Conservation (phyloP, 2,888 invertebrate genomes). For the Trachelus troglodyta region DNA sequence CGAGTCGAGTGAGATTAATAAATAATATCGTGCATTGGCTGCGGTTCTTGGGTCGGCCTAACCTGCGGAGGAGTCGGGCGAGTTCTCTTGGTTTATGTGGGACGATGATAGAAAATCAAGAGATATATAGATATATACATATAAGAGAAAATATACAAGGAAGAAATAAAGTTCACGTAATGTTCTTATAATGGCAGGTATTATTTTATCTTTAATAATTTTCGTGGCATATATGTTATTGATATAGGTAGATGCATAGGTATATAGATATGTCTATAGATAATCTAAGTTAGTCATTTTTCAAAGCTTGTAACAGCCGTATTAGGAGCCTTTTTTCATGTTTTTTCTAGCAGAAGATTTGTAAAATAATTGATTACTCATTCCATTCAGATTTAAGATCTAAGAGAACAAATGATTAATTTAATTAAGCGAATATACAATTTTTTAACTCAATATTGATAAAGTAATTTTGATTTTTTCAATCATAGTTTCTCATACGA, state of each 20-base stretch:
- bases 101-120: neutral
- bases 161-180: constrained; percentile 23
- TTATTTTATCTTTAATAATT: constrained; percentile 14
- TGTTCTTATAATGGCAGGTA: constrained; percentile 42
- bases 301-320: neutral
- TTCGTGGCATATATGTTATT: neutral
- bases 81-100: neutral
- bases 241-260: neutral
- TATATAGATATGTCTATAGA: neutral
- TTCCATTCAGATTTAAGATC: neutral
- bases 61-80: neutral
- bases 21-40: neutral
- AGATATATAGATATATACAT: neutral
- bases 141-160: neutral
- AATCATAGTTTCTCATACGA: neutral
- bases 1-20: neutral
- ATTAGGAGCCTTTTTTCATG: neutral
- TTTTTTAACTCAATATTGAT: neutral
- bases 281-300: neutral
- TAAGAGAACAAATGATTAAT: neutral
- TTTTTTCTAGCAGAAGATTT: neutral
- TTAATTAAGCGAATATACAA: neutral
- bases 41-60: neutral
- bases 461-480: neutral
- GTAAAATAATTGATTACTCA: neutral